Evolutionary conservation across 2,888 invertebrate species (phyloP).

Genomic region (Linyphia triangularis): DNA sequence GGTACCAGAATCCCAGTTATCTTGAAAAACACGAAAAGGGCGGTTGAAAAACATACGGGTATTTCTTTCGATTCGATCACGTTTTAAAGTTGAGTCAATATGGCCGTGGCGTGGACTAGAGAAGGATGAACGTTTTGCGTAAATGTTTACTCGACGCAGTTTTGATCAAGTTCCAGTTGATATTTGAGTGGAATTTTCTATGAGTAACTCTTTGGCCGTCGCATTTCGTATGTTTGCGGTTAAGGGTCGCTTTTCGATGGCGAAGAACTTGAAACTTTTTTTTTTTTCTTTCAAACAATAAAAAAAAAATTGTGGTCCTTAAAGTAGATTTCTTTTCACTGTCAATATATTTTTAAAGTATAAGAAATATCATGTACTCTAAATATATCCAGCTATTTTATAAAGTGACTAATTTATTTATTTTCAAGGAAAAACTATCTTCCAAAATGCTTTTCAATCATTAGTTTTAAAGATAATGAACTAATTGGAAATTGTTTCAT

Average conservation of each 20-base stretch:
- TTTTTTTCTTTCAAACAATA: too few species aligned
- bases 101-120: neutral
- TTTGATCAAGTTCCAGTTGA: neutral
- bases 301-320: too few species aligned
- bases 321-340: too few species aligned
- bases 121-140: conserved; percentile 2
- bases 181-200: conserved; percentile 8
- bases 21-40: conserved; percentile 30
- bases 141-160: conserved; percentile 19
- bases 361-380: too few species aligned
- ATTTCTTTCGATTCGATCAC: neutral
- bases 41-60: conserved; percentile 5
- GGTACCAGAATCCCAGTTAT: neutral
- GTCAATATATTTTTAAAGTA: too few species aligned
- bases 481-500: too few species aligned
- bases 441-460: too few species aligned
- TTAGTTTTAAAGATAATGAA: too few species aligned
- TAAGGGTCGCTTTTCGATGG: neutral
- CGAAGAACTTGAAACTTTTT: neutral
- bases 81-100: conserved; percentile 27
- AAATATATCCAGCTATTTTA: too few species aligned
- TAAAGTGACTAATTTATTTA: too few species aligned
- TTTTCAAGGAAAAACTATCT: too few species aligned
- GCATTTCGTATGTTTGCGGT: neutral
- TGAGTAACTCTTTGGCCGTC: neutral